These are phyloP conservation scores for Sinodicranocentrus sp. DNA, from an alignment of 2,888 invertebrate genomes.

Conservation along the genomic window DNA sequence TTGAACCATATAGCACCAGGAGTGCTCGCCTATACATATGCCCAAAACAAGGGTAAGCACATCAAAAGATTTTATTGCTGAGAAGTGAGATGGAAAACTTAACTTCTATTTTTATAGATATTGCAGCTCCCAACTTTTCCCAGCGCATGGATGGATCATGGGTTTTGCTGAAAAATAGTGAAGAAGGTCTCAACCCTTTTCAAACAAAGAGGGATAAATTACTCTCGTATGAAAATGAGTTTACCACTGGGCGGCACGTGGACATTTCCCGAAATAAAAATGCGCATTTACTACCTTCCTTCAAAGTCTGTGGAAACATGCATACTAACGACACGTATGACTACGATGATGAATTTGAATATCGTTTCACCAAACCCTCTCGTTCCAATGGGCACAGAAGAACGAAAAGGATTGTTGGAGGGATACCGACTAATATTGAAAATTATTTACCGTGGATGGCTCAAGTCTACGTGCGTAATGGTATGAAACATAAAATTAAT, in stretches of 20 bases:
- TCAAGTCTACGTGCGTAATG: slow-evolving; percentile 65
- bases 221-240: slow-evolving; percentile 38
- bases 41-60: background rate
- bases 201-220: background rate
- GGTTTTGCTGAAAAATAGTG: background rate
- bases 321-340: background rate
- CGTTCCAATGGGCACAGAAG: background rate
- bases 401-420: slow-evolving; percentile 68
- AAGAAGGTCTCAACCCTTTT: too few relatives aligned
- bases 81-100: too few relatives aligned
- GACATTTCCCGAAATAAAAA: slow-evolving; percentile 55
- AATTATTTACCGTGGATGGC: slow-evolving; percentile 69
- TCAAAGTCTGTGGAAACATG: slow-evolving; percentile 45
- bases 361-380: background rate
- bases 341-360: background rate
- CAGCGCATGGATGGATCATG: background rate
- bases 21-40: slow-evolving; percentile 22
- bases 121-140: too few relatives aligned
- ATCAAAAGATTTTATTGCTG: too few relatives aligned
- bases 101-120: too few relatives aligned
- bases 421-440: slow-evolving; percentile 43
- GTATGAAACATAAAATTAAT: slow-evolving; percentile 42
- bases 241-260: slow-evolving; percentile 56
- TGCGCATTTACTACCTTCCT: slow-evolving; percentile 3
- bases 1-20: slow-evolving; percentile 61